Evolutionary conservation across 2,888 invertebrate species (phyloP).

Genomic region (Drosophila suboccidentalis): DNA sequence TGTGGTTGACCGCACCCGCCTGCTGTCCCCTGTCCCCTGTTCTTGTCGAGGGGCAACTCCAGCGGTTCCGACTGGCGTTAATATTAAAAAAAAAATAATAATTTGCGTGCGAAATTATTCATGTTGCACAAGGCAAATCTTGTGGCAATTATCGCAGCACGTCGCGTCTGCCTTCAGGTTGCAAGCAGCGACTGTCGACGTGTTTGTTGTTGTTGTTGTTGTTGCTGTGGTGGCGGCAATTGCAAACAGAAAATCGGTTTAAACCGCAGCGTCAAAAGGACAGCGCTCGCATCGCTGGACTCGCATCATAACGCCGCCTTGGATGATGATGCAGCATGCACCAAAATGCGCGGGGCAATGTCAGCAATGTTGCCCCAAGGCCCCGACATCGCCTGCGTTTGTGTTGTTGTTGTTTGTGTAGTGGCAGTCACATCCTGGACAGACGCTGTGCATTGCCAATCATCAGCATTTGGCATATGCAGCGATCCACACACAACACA

Average conservation of each 20-base stretch:
- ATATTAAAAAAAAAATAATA: slow-evolving; percentile 66
- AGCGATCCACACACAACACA: slow-evolving; percentile 18
- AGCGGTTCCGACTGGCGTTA: slow-evolving; percentile 58
- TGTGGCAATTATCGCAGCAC: slow-evolving; percentile 75
- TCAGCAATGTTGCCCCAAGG: slow-evolving; percentile 26
- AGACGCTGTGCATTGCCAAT: slow-evolving; percentile 52
- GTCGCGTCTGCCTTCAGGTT: slow-evolving; percentile 57
- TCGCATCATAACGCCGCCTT: slow-evolving; percentile 45
- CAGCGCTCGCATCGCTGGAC: slow-evolving; percentile 59
- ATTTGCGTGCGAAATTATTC: slow-evolving; percentile 78
- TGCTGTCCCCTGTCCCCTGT: slow-evolving; percentile 13
- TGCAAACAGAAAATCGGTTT: slow-evolving; percentile 77
- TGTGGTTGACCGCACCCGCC: slow-evolving; percentile 51
- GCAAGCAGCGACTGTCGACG: slow-evolving; percentile 28
- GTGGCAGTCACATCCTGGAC: slow-evolving; percentile 52
- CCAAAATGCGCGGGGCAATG: slow-evolving; percentile 14
- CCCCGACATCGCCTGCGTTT: slow-evolving; percentile 25
- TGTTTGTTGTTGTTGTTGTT: slow-evolving; percentile 15
- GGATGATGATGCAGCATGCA: slow-evolving; percentile 15
- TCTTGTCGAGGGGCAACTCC: slow-evolving; percentile 12
- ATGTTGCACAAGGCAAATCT: slow-evolving; percentile 76
- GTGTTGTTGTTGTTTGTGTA: slow-evolving; percentile 26
- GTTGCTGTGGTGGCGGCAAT: slow-evolving; percentile 53
- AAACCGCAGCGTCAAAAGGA: slow-evolving; percentile 77
- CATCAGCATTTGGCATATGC: slow-evolving; percentile 54